A percentile compares a stretch with the other conserved stretches of the same genome.
Evolutionary conservation across 2,888 invertebrate species (phyloP).

Genomic region (Pegoplata infirma): DNA sequence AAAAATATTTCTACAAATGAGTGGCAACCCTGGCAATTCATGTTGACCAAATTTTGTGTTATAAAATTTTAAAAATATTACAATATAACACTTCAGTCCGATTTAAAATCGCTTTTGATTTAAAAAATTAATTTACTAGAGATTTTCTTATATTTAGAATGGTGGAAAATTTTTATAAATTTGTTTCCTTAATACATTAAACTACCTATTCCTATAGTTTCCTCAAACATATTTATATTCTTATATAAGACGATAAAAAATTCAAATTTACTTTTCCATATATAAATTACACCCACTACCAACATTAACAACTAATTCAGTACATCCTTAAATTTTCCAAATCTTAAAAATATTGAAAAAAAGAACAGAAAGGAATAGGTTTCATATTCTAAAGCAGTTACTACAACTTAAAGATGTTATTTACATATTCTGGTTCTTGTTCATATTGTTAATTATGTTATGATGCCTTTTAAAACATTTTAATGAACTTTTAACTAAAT

Average conservation of each 20-base stretch:
- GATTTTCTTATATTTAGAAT: too few relatives aligned
- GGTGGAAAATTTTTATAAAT: too few relatives aligned
- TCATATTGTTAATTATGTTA: background rate
- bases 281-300: background rate
- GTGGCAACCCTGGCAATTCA: too few relatives aligned
- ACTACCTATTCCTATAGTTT: too few relatives aligned
- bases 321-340: background rate
- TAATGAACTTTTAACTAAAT: background rate
- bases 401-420: background rate
- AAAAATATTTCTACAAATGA: too few relatives aligned
- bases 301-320: background rate
- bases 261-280: background rate
- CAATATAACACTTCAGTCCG: too few relatives aligned
- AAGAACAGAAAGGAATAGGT: background rate
- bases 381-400: background rate
- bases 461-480: background rate
- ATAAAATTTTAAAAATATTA: too few relatives aligned
- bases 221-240: too few relatives aligned
- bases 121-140: too few relatives aligned
- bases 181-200: too few relatives aligned
- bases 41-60: too few relatives aligned
- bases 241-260: background rate
- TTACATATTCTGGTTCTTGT: background rate
- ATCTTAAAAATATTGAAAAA: background rate
- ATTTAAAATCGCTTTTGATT: too few relatives aligned